phyloP scores from a whole-genome alignment of 64 coral and sea anemone genomes.

The Catalaphyllia jardinei region DNA sequence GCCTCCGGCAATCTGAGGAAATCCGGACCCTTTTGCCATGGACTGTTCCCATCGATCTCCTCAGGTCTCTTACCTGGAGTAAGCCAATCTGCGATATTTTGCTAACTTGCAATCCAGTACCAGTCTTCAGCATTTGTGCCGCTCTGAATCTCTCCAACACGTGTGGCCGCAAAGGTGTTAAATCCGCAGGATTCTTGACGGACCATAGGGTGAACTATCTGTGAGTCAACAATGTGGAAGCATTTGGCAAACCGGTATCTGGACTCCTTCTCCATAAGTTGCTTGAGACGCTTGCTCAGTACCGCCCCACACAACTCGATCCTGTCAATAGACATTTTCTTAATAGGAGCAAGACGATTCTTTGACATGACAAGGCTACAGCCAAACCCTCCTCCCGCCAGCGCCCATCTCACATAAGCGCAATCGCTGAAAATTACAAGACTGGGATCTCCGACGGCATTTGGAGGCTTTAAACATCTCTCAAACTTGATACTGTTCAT shows the following conservation, averaged over 20 bases:
- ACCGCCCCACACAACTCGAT: constrained; percentile 28
- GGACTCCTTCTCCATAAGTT: constrained; percentile 16
- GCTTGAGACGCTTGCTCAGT: not conserved
- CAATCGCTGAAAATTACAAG: constrained; percentile 24
- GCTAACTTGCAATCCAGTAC: constrained; percentile 43
- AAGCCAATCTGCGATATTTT: constrained; percentile 52
- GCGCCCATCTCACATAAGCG: constrained; percentile 30
- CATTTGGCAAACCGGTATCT: constrained; percentile 7
- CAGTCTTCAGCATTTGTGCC: constrained; percentile 22
- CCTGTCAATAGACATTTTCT: too few species aligned
- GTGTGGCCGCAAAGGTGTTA: constrained; percentile 47
- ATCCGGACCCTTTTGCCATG: constrained; percentile 35
- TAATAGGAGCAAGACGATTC: too few species aligned
- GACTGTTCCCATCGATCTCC: constrained; percentile 6
- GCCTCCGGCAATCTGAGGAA: constrained; percentile 25
- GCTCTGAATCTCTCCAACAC: constrained; percentile 62
- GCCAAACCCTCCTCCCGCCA: not conserved
- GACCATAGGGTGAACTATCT: constrained; percentile 35
- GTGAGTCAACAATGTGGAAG: constrained; percentile 38
- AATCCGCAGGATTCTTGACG: constrained; percentile 58
- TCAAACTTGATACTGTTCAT: constrained; percentile 41
- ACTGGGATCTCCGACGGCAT: too few species aligned
- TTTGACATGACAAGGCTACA: constrained; percentile 3
- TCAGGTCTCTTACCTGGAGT: constrained; percentile 23
- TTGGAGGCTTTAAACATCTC: not conserved